phyloP scores from a whole-genome alignment of 2,113 vertebrate genomes.

The Telmatochromis brichardi region DNA sequence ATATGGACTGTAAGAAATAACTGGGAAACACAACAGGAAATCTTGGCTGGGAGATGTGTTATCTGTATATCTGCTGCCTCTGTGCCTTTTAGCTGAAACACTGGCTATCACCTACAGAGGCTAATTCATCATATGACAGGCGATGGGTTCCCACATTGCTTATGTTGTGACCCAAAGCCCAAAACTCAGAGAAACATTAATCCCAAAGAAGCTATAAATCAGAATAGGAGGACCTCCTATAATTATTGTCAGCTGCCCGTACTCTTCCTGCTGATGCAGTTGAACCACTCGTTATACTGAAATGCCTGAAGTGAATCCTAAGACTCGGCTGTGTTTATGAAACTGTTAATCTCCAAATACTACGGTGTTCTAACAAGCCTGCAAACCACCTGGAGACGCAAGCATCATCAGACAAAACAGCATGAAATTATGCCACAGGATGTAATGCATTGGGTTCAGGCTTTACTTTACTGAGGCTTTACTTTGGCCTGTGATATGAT shows the following conservation, averaged over 20 bases:
- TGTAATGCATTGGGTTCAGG: background rate
- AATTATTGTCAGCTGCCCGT: background rate
- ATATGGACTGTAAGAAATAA: background rate
- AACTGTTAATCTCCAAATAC: background rate
- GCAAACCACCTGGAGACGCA: background rate
- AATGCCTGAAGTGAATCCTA: background rate
- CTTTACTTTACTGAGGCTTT: background rate
- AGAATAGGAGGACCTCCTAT: background rate
- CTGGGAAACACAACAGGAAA: background rate
- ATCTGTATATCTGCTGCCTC: background rate
- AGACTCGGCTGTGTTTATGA: background rate
- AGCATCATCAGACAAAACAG: background rate
- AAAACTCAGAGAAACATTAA: background rate
- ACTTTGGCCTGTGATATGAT: background rate
- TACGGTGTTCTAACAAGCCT: background rate
- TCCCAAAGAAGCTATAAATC: background rate
- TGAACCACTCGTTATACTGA: background rate
- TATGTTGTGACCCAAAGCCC: background rate
- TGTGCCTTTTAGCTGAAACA: background rate
- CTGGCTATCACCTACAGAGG: background rate
- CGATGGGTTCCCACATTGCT: background rate
- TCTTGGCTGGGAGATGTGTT: background rate
- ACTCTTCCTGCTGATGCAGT: background rate
- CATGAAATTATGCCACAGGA: background rate
- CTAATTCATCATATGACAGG: background rate